Evolutionary conservation across 2,888 invertebrate genomes (phyloP).

Genomic region (Agrochola litura): DNA sequence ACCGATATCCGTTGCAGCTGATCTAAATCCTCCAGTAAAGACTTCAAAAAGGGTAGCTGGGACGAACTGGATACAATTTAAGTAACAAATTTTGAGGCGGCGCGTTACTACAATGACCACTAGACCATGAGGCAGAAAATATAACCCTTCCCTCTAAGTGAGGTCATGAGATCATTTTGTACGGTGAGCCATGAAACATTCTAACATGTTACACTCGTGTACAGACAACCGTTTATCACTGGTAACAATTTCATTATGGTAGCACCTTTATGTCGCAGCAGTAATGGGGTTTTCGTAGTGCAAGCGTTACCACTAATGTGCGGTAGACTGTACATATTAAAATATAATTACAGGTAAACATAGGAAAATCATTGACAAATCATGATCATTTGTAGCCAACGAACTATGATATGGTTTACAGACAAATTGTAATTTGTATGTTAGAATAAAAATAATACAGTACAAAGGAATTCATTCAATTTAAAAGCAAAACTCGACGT

Average conservation of each 20-base stretch:
- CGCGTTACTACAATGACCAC: background rate
- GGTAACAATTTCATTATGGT: background rate
- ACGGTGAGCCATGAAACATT: background rate
- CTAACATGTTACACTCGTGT: too few relatives aligned
- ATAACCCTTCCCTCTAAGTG: background rate
- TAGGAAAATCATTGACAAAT: conserved; percentile 1
- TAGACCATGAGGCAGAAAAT: background rate
- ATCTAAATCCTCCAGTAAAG: background rate
- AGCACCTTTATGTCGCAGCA: background rate
- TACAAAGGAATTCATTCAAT: background rate
- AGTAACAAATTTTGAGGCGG: too few relatives aligned
- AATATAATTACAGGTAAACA: background rate
- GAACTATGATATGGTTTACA: conserved; percentile 12
- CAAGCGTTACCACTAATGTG: background rate
- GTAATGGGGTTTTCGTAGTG: background rate
- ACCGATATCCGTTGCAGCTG: background rate
- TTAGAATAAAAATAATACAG: background rate
- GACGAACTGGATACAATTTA: too few relatives aligned
- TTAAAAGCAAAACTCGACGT: background rate
- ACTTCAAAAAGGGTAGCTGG: background rate
- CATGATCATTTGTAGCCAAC: conserved; percentile 21
- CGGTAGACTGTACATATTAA: background rate
- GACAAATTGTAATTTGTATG: background rate
- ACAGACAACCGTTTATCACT: background rate
- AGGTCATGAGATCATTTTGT: background rate